Conservation (phyloP, 2,113 vertebrate genomes). For the Myrmecobius fasciatus region DNA sequence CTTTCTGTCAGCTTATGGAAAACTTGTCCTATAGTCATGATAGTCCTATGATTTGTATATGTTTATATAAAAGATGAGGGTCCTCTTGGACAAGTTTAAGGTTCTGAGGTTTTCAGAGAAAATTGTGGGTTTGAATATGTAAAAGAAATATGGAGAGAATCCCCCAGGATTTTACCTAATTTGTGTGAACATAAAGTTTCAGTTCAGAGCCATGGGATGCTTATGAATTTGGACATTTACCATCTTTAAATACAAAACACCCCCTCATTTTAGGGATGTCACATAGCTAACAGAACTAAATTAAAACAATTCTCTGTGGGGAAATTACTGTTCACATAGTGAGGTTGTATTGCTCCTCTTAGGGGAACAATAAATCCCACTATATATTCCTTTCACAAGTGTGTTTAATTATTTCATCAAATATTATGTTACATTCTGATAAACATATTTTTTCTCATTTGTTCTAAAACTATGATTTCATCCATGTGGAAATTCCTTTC, state of each 20-base stretch:
- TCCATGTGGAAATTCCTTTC: not conserved
- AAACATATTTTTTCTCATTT: not conserved
- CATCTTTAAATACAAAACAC: not conserved
- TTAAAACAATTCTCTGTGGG: not conserved
- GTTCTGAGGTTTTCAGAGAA: not conserved
- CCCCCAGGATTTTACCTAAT: not conserved
- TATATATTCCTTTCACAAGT: not conserved
- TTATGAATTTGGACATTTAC: not conserved
- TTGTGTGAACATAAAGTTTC: not conserved
- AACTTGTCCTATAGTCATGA: not conserved
- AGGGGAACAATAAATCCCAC: not conserved
- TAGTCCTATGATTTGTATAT: not conserved
- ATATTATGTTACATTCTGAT: not conserved
- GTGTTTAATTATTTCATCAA: constrained; percentile 6
- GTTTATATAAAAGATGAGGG: not conserved
- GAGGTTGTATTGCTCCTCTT: not conserved
- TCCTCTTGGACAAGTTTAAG: not conserved
- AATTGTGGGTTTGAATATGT: not conserved
- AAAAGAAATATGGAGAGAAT: not conserved
- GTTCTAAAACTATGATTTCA: not conserved
- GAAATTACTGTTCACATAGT: not conserved
- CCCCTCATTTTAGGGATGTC: not conserved
- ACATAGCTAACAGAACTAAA: not conserved
- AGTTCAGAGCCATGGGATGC: not conserved
- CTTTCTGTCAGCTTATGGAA: not conserved